Evolutionary conservation across 2,113 vertebrate species (phyloP).

Genomic region (Gavia stellata): DNA sequence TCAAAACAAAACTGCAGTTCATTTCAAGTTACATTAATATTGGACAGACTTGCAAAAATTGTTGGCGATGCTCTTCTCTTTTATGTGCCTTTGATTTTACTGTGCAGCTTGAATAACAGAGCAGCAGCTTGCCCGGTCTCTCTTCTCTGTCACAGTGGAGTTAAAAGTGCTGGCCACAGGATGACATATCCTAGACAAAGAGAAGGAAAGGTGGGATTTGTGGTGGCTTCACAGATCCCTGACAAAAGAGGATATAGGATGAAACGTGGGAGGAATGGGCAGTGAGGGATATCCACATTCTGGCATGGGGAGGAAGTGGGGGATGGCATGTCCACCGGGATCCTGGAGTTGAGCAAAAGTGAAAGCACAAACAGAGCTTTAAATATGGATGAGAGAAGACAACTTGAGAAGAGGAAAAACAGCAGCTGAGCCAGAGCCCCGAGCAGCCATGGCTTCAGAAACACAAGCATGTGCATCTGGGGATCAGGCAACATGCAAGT

Average conservation of each 20-base stretch:
- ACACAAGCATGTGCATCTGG: not conserved
- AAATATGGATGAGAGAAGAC: not conserved
- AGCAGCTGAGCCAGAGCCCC: not conserved
- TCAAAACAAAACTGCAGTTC: not conserved
- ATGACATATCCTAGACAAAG: not conserved
- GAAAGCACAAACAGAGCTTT: not conserved
- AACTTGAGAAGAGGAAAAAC: not conserved
- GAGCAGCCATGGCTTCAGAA: not conserved
- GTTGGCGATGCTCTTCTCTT: not conserved
- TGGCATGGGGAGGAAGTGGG: not conserved
- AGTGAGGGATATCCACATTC: not conserved
- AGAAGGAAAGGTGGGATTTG: not conserved
- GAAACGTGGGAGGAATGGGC: not conserved
- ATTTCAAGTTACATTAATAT: not conserved
- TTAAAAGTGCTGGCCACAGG: not conserved
- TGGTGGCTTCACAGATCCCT: not conserved
- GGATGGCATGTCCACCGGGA: not conserved
- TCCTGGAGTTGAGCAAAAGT: not conserved
- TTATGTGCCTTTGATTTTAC: not conserved
- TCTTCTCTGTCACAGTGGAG: not conserved
- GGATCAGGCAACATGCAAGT: not conserved
- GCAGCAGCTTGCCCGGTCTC: not conserved
- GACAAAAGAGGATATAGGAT: not conserved
- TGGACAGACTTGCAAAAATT: not conserved
- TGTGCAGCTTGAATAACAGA: not conserved